phyloP scores from a whole-genome alignment of 1,140 invertebrate genomes.

The Dendroctonus ponderosae region DNA sequence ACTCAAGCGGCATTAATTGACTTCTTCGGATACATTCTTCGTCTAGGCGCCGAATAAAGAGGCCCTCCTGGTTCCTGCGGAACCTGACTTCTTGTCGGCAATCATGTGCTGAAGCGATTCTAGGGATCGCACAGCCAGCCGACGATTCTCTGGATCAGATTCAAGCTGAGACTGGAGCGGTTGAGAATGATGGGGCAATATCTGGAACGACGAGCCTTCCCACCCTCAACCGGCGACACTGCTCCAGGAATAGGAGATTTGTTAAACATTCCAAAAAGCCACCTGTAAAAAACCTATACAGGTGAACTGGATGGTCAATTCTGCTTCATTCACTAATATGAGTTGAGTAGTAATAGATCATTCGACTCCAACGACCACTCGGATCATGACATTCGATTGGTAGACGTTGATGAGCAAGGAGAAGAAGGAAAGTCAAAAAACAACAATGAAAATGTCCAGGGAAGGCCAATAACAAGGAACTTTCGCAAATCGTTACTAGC shows the following conservation, averaged over 20 bases:
- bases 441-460: background rate
- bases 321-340: background rate
- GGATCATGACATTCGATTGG: background rate
- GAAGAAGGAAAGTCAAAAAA: background rate
- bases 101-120: conserved; percentile 27
- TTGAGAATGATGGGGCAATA: background rate
- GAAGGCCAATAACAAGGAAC: conserved; percentile 3
- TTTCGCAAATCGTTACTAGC: background rate
- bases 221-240: background rate
- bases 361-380: background rate
- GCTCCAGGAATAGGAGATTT: background rate
- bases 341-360: background rate
- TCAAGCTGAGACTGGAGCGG: conserved; percentile 7
- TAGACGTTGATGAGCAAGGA: background rate
- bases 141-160: conserved; percentile 7
- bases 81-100: conserved; percentile 22
- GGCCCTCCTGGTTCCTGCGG: conserved; percentile 32
- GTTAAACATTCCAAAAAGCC: background rate
- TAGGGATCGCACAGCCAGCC: conserved; percentile 15
- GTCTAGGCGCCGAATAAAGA: background rate
- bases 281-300: conserved; percentile 6
- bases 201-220: conserved; percentile 4
- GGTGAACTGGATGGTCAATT: background rate
- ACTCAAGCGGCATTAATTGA: background rate
- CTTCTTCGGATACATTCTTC: background rate